phyloP scores from a whole-genome alignment of 2,888 invertebrate genomes.

The Tiphia femorata region DNA sequence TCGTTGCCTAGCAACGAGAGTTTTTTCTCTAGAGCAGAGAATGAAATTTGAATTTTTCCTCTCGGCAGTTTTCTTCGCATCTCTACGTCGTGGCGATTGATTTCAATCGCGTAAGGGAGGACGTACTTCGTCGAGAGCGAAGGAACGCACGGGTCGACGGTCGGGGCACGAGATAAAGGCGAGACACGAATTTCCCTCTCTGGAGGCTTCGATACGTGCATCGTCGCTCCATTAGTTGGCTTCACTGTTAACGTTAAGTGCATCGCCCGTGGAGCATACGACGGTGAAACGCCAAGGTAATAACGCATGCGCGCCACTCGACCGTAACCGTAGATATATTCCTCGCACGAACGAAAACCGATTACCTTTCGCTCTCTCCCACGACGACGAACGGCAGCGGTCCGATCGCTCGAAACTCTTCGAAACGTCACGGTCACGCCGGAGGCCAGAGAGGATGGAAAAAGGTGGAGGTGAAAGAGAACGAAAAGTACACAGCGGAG shows the following conservation, averaged over 20 bases:
- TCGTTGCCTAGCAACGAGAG: too few relatives aligned
- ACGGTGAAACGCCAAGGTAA: constrained; percentile 37
- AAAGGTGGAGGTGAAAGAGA: too few relatives aligned
- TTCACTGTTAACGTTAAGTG: constrained; percentile 48
- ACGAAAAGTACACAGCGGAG: too few relatives aligned
- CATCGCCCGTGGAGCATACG: constrained; percentile 36
- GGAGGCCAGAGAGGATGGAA: too few relatives aligned
- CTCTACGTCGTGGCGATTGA: constrained; percentile 42
- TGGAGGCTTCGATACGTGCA: too few relatives aligned
- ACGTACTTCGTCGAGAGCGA: constrained; percentile 25
- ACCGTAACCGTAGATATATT: constrained; percentile 20
- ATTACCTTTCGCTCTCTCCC: constrained; percentile 22
- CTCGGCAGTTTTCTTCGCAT: too few relatives aligned
- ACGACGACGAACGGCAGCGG: background rate
- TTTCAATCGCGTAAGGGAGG: constrained; percentile 35
- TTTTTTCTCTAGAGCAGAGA: too few relatives aligned
- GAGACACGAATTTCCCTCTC: too few relatives aligned
- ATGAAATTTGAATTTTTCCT: too few relatives aligned
- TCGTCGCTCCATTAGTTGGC: constrained; percentile 41
- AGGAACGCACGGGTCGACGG: constrained; percentile 9
- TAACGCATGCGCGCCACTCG: constrained; percentile 28
- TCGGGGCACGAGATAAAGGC: too few relatives aligned
- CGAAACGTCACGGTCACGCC: too few relatives aligned
- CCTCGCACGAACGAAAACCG: constrained; percentile 29
- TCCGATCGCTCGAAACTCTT: too few relatives aligned